A percentile compares a stretch with the other conserved stretches of the same genome.
Evolutionary conservation across 2,888 invertebrate genomes (phyloP).

Genomic region (Dendrolimus pini): DNA sequence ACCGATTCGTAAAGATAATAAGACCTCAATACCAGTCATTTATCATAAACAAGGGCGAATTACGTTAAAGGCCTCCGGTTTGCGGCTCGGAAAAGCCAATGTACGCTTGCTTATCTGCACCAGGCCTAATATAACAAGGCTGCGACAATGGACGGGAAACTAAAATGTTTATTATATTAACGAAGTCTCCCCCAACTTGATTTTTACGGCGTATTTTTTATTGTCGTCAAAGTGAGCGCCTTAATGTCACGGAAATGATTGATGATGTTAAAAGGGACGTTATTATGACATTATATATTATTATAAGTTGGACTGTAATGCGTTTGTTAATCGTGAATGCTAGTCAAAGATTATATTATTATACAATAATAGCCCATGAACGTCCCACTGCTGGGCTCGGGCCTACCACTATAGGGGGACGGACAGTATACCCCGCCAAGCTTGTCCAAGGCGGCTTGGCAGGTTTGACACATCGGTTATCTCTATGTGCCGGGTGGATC

Average conservation of each 20-base stretch:
- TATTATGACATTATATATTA: constrained; percentile 21
- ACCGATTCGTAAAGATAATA: constrained; percentile 23
- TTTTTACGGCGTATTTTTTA: constrained; percentile 45
- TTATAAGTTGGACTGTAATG: background rate
- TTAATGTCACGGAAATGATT: constrained; percentile 37
- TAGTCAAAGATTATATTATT: no score
- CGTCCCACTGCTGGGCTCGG: no score
- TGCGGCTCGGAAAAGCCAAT: constrained; percentile 22
- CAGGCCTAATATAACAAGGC: constrained; percentile 34
- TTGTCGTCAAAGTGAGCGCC: constrained; percentile 41
- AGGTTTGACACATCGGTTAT: no score
- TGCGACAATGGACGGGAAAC: constrained; percentile 31
- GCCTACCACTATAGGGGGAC: no score
- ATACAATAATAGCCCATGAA: no score
- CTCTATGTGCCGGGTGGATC: no score
- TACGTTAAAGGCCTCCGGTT: constrained; percentile 22
- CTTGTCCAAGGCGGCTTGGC: no score
- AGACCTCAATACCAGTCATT: constrained; percentile 27
- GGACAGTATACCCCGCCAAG: no score
- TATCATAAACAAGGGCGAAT: constrained; percentile 31
- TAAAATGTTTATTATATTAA: constrained; percentile 47
- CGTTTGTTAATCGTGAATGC: no score
- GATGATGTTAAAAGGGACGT: constrained; percentile 22
- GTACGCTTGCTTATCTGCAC: constrained; percentile 37
- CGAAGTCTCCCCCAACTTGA: constrained; percentile 44